Percentiles rank a stretch among this genome's conserved stretches.
Conservation (phyloP, 2,888 invertebrate genomes). For the Drosophila setosimentum region DNA sequence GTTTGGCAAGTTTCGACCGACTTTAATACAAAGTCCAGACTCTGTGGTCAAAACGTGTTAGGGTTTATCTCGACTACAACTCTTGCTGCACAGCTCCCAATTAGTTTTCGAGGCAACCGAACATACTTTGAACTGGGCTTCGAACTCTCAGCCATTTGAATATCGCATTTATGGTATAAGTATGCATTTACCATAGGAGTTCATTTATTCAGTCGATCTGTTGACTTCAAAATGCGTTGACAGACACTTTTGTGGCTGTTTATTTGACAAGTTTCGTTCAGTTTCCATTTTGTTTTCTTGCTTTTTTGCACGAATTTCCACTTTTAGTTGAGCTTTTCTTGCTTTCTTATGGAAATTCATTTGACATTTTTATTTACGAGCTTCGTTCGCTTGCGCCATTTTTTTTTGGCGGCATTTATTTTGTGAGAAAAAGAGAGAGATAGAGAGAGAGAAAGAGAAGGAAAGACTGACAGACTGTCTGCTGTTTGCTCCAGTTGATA, state of each 20-base stretch:
- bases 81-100: constrained; percentile 30
- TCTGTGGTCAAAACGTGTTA: constrained; percentile 64
- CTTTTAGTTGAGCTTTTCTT: constrained; percentile 54
- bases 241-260: constrained; percentile 39
- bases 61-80: constrained; percentile 45
- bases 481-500: constrained; percentile 55
- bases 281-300: constrained; percentile 25
- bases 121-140: constrained; percentile 36
- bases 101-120: constrained; percentile 31
- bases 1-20: constrained; percentile 74
- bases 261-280: constrained; percentile 30
- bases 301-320: constrained; percentile 43
- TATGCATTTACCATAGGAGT: constrained; percentile 19
- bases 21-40: constrained; percentile 58
- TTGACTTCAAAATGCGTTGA: constrained; percentile 42
- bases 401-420: constrained; percentile 40
- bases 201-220: constrained; percentile 54
- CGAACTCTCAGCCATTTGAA: constrained; percentile 31
- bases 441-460: constrained; percentile 1
- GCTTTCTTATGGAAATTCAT: constrained; percentile 73
- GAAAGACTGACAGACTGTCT: constrained; percentile 40
- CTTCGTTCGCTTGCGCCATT: constrained; percentile 47
- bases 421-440: constrained; percentile 12
- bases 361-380: constrained; percentile 75
- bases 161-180: constrained; percentile 25